A percentile compares a stretch with the other conserved stretches of the same genome.
phyloP scores from a whole-genome alignment of 2,113 vertebrate species.

The Quiscalus mexicanus region DNA sequence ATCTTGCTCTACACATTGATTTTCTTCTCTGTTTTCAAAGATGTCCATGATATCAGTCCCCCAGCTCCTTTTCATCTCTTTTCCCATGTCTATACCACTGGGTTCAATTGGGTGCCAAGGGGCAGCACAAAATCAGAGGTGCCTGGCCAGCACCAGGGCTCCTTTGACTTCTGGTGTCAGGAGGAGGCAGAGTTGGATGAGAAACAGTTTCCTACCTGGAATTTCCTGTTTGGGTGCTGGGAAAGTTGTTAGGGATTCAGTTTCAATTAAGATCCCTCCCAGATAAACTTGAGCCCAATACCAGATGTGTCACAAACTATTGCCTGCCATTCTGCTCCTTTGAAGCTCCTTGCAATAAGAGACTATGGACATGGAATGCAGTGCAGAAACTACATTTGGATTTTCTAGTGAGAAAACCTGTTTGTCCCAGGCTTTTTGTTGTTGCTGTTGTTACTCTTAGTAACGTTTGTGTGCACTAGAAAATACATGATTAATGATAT shows the following conservation, averaged over 20 bases:
- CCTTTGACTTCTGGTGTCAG: not conserved
- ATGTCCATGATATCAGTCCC: not conserved
- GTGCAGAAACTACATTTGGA: not conserved
- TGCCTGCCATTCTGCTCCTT: not conserved
- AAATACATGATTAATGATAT: not conserved
- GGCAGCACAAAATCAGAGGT: not conserved
- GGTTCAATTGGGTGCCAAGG: not conserved
- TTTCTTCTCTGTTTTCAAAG: not conserved
- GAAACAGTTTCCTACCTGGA: slow-evolving; percentile 2
- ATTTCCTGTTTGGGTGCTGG: slow-evolving; percentile 22
- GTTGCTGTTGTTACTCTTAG: not conserved
- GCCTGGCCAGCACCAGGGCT: not conserved
- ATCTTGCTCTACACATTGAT: not conserved
- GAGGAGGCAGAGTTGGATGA: not conserved
- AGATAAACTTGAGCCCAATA: not conserved
- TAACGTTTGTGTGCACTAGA: not conserved
- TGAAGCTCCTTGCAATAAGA: not conserved
- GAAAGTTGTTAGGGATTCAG: not conserved
- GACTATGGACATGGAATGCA: not conserved
- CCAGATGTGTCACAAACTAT: not conserved
- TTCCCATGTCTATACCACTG: rapidly evolving
- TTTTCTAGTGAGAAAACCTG: not conserved
- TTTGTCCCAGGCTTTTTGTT: slow-evolving; percentile 14
- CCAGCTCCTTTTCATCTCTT: not conserved
- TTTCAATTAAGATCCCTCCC: slow-evolving; percentile 29